Base-by-base conservation (phyloP, 2,888 invertebrate species). In the Diarsia dahlii region DNA sequence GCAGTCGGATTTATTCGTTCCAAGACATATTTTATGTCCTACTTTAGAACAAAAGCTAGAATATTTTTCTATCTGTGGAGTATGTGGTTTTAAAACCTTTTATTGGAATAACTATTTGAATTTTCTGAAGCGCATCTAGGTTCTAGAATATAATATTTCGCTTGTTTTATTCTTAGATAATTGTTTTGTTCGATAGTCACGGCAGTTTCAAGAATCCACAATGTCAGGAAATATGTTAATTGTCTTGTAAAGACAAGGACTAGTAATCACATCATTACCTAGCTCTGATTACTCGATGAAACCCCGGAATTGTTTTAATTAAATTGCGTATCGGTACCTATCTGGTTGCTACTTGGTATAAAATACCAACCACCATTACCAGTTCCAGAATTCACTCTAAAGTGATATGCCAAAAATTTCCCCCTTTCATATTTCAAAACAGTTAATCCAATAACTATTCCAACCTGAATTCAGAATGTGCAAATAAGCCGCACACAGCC, bases 1-100 rank as follows among this genome's bases (percentile, higher is more conserved):
- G 69, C 68, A 63, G 60, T 76, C 60, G 71, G 77, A 73, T 71
- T 76, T 84, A 80, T 82, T 64, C 64, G 10, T 62, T 58, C 60
- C n/a, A n/a, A 71, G 28, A 52, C 23, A n/a, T 83, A 68, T 82
- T 79, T 74, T 69, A 68, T 62, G 20, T 63, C 12, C 64, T 45
- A 58, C 65, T 69, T 72, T 39, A 60, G 48, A 56, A 20, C 50
- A 77, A 48, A 45, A 34, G 56, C 67, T 71, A 52, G 15, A 63
- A 67, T 68, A 76, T 76, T 67, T 60, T 56, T 20, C 74, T 45
- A 18, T 56, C 54, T 2, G 45, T 8, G 13, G 74, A 62, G 74
- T 74, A 28, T 67, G 62, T 64, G 67, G 68, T 79, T 79, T 68
- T 68, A 28, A 68, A 74, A 74, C n/a, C 23, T 45, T 78, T 74